These are phyloP conservation scores for Trachelus troglodyta DNA, from an alignment of 2,888 invertebrate species.

Conservation along the genomic window DNA sequence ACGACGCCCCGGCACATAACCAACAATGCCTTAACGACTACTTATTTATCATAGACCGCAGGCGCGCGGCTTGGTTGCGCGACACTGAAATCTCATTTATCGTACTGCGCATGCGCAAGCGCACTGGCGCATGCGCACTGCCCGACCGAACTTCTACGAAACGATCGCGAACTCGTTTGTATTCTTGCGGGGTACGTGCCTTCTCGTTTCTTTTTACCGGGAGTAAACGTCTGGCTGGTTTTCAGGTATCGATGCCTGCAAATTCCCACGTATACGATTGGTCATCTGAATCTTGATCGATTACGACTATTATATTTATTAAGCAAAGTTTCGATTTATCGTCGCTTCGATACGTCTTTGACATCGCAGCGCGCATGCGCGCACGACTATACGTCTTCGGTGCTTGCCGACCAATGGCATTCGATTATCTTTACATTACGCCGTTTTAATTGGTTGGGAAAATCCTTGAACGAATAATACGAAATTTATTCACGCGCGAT, in stretches of 20 bases:
- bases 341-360: too few relatives aligned
- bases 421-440: not conserved
- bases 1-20: not conserved
- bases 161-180: conserved; percentile 21
- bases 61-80: conserved; percentile 5
- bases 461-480: not conserved
- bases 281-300: not conserved
- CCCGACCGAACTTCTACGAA: conserved; percentile 26
- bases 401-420: not conserved
- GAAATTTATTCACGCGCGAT: not conserved
- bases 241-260: not conserved
- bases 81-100: conserved; percentile 30
- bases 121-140: conserved; percentile 21
- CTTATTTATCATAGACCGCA: not conserved
- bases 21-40: not conserved
- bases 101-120: conserved; percentile 21
- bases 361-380: not conserved
- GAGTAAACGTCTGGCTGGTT: conserved; percentile 25
- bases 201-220: conserved; percentile 17
- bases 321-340: not conserved
- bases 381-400: too few relatives aligned
- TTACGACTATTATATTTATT: not conserved
- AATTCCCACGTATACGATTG: not conserved
- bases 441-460: not conserved
- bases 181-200: conserved; percentile 22